A percentile compares a stretch with the other conserved stretches of the same genome.
Conservation (phyloP, 2,113 vertebrate species). For the Neolamprologus falcicula region DNA sequence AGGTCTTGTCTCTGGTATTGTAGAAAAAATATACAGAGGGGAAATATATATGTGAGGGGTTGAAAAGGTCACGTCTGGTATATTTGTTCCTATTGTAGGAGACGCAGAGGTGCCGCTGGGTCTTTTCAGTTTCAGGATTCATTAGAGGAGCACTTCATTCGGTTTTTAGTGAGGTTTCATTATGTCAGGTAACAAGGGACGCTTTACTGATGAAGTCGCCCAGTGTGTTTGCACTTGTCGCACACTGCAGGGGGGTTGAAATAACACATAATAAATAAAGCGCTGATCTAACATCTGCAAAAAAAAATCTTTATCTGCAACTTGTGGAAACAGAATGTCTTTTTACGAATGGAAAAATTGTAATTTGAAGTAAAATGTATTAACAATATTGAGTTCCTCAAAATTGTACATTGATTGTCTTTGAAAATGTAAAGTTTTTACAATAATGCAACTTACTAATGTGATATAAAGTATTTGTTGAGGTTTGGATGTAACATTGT, state of each 20-base stretch:
- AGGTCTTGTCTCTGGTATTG: background rate
- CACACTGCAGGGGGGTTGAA: background rate
- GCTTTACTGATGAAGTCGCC: conserved; percentile 38
- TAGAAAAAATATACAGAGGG: background rate
- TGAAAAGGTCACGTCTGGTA: conserved; percentile 36
- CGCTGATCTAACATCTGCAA: background rate
- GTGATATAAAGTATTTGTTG: background rate
- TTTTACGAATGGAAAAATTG: background rate
- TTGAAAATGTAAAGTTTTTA: background rate
- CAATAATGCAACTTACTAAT: background rate
- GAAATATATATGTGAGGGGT: background rate
- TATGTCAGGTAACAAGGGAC: conserved; percentile 33
- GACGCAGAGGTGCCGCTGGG: conserved; percentile 16
- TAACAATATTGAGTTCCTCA: background rate
- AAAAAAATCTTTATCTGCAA: background rate
- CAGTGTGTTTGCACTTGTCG: conserved; percentile 5
- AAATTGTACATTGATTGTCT: background rate
- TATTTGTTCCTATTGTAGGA: conserved; percentile 45
- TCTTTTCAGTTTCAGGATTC: conserved; percentile 25
- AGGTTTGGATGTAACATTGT: background rate
- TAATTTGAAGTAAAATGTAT: background rate
- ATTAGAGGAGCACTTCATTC: conserved; percentile 42
- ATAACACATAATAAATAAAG: background rate
- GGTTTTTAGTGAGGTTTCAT: conserved; percentile 48
- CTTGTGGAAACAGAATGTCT: background rate